Base-by-base conservation (phyloP, 2,113 vertebrate genomes). In the Accipiter cooperii region DNA sequence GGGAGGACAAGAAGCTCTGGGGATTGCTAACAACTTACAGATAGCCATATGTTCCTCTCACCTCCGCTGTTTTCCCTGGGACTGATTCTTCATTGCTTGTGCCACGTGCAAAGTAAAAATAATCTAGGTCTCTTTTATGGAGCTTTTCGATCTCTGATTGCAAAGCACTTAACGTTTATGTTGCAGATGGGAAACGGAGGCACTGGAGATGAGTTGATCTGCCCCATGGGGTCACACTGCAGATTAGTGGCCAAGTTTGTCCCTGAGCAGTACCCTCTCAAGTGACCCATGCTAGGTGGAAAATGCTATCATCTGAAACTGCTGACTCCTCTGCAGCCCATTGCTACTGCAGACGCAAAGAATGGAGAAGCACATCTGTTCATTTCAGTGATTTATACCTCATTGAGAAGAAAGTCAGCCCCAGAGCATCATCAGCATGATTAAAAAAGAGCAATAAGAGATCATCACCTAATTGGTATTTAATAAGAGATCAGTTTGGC, bases 1-100 rank as follows among this genome's bases (percentile, higher is more conserved):
- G 93, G 87, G 92, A 96, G 54, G 63, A 94, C 31, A 58, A 73
- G 70, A 60, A 46, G 13, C 87, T 94, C 93, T 46, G 49, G 89
- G 90, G 87, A 93, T 84, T 54, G 63, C 34, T 93, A 94, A 93
- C 69, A 85, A 87, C 78, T 65, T 74, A 33, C 87, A 95, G 90
- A 95, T 79, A 97, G 58, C 82, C 87, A 93, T 69, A 80, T 90
- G 82, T 69, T 96, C 71, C 66, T 97, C 87, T 95, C 92, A 96
- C 96, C 84, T 97, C 61, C 0, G 0, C 54, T 85, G 34, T 88
- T 94, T 84, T 85, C 49, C 49, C 66, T 77, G 44, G 66, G 82
- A 83, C 74, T 38, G 63, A 76, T 77, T 49, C 87, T 85, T 88
- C 5, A 1, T 19, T 61, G 34, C 29, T 79, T 73, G 36, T 83